Conservation (phyloP, 1,140 invertebrate genomes). For the Drosophila takahashii region DNA sequence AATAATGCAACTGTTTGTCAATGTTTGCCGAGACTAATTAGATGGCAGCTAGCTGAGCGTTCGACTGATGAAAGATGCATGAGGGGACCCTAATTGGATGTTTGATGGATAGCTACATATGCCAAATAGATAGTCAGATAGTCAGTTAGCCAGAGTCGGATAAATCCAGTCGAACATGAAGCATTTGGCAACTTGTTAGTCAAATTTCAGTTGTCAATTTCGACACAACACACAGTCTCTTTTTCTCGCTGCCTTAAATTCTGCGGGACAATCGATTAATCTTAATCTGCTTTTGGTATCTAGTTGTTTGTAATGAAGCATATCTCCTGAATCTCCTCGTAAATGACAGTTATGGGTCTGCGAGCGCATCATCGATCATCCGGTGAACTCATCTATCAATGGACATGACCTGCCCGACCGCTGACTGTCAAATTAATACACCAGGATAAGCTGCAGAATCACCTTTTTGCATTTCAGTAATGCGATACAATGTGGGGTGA, state of each 20-base stretch:
- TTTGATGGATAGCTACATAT: conserved; percentile 54
- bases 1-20: conserved; percentile 71
- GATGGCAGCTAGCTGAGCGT: conserved; percentile 44
- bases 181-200: conserved; percentile 23
- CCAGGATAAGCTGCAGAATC: conserved; percentile 11
- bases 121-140: conserved; percentile 15
- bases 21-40: conserved; percentile 72
- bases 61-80: conserved; percentile 58
- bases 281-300: conserved; percentile 26
- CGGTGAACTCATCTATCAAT: conserved; percentile 29
- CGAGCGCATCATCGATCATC: conserved; percentile 26
- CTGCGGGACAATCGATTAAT: conserved; percentile 33
- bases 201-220: conserved; percentile 34
- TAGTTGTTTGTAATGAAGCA: conserved; percentile 1
- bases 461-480: conserved; percentile 13
- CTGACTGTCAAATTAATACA: conserved; percentile 28
- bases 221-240: background rate
- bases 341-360: conserved; percentile 5
- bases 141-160: background rate
- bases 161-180: conserved; percentile 13
- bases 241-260: background rate
- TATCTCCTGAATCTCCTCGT: conserved; percentile 19
- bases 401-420: conserved; percentile 14
- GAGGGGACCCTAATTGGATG: conserved; percentile 58
- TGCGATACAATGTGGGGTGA: background rate